Evolutionary conservation across 2,797 vertebrate species (phyloP).

Genomic region (Galagoides demidoff): DNA sequence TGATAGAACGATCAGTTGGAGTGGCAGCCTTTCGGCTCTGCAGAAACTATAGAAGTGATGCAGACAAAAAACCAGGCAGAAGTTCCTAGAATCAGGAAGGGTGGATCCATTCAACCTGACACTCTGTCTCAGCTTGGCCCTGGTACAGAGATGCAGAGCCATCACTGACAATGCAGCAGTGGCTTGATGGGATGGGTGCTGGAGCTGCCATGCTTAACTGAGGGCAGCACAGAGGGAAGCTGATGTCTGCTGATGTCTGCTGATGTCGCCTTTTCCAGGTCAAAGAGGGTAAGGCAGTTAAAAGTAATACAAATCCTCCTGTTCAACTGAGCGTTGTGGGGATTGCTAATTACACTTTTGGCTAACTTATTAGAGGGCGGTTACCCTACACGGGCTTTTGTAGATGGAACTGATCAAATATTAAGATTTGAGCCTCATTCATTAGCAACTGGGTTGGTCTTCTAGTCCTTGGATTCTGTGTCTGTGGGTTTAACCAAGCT

Average conservation of each 20-base stretch:
- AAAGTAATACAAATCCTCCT: background rate
- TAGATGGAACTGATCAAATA: background rate
- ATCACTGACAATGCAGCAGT: background rate
- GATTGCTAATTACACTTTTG: background rate
- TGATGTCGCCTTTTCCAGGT: background rate
- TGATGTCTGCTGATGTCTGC: background rate
- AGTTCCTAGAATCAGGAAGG: background rate
- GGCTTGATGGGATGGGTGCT: background rate
- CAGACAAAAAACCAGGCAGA: background rate
- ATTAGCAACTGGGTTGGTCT: background rate
- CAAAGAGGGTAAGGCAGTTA: background rate
- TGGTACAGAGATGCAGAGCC: background rate
- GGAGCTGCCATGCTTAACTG: background rate
- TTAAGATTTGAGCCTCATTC: background rate
- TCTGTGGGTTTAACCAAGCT: background rate
- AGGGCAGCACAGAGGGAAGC: background rate
- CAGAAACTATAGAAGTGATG: slow-evolving; percentile 14
- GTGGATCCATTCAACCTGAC: background rate
- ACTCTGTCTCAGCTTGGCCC: background rate
- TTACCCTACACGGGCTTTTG: background rate
- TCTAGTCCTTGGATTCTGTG: background rate
- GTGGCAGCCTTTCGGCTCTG: background rate
- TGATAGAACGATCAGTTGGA: background rate
- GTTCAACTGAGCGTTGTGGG: background rate
- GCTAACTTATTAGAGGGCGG: background rate